A percentile compares a stretch with the other conserved stretches of the same genome.
These are phyloP conservation scores for Aromia moschata DNA, from an alignment of 2,888 invertebrate species.

Conservation along the genomic window DNA sequence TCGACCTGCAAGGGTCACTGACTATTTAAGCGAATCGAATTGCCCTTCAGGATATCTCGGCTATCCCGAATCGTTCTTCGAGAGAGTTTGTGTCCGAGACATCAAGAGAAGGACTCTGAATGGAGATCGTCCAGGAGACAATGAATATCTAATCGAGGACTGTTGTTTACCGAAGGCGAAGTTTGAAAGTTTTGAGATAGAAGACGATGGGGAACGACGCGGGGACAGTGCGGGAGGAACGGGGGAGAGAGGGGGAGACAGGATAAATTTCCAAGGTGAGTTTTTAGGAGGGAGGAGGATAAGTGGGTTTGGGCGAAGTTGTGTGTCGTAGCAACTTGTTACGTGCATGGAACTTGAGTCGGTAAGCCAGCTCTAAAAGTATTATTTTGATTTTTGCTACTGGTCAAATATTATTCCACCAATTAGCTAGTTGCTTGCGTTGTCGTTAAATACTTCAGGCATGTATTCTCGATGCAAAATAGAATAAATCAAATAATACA, in stretches of 20 bases:
- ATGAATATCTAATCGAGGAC: conserved; percentile 35
- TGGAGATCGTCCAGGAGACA: conserved; percentile 32
- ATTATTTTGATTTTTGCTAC: too few species aligned
- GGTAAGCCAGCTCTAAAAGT: too few species aligned
- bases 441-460: too few species aligned
- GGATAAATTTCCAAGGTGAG: conserved; percentile 29
- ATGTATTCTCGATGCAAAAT: too few species aligned
- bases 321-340: too few species aligned
- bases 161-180: conserved; percentile 28
- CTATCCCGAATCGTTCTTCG: conserved; percentile 24
- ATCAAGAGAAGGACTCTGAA: conserved; percentile 35
- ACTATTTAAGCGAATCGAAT: conserved; percentile 32
- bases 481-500: too few species aligned
- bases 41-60: conserved; percentile 19
- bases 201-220: conserved; percentile 5
- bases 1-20: conserved; percentile 25
- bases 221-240: neutral
- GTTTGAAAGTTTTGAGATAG: conserved; percentile 28
- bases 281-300: too few species aligned
- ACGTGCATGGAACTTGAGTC: too few species aligned
- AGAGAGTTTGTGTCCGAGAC: conserved; percentile 33
- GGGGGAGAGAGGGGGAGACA: conserved; percentile 2
- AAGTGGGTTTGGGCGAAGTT: too few species aligned
- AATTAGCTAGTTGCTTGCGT: too few species aligned
- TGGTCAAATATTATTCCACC: too few species aligned